These are phyloP conservation scores for Aethes cnicana DNA, from an alignment of 2,888 invertebrate genomes.

Conservation along the genomic window DNA sequence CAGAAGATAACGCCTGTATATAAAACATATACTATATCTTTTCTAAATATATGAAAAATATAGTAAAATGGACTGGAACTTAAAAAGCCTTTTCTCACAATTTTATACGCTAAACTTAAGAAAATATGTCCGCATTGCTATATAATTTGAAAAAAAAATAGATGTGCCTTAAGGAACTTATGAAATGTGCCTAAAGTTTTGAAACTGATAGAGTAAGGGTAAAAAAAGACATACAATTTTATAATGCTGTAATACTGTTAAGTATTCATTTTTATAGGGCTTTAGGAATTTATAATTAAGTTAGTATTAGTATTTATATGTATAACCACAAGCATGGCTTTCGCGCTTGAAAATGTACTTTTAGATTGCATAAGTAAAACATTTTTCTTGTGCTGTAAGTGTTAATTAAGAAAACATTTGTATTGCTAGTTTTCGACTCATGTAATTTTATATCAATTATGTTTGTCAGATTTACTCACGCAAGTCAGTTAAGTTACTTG, in stretches of 20 bases:
- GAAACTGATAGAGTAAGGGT: slow-evolving; percentile 1
- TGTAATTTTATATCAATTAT: not conserved
- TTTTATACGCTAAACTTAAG: too few relatives aligned
- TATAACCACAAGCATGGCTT: slow-evolving; percentile 27
- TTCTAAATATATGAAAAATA: not conserved
- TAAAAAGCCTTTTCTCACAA: too few relatives aligned
- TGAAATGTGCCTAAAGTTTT: slow-evolving; percentile 34
- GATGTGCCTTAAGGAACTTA: slow-evolving; percentile 38
- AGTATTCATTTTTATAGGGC: too few relatives aligned
- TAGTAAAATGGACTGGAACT: slow-evolving; percentile 4
- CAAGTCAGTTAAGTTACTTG: too few relatives aligned
- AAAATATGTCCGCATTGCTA: not conserved
- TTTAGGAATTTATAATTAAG: too few relatives aligned
- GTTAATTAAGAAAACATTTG: slow-evolving; percentile 7
- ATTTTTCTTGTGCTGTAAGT: not conserved
- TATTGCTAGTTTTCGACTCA: slow-evolving; percentile 23
- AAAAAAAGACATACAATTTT: too few relatives aligned
- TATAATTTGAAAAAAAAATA: slow-evolving; percentile 10
- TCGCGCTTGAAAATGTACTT: slow-evolving; percentile 11
- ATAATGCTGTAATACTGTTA: too few relatives aligned
- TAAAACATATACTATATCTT: slow-evolving; percentile 41
- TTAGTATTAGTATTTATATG: slow-evolving; percentile 16
- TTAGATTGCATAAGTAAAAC: not conserved
- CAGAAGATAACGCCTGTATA: slow-evolving; percentile 47
- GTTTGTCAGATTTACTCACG: too few relatives aligned